Percentiles rank a stretch among this genome's conserved stretches.
Evolutionary conservation across 2,113 vertebrate species (phyloP).

Genomic region (Urocolius indicus): DNA sequence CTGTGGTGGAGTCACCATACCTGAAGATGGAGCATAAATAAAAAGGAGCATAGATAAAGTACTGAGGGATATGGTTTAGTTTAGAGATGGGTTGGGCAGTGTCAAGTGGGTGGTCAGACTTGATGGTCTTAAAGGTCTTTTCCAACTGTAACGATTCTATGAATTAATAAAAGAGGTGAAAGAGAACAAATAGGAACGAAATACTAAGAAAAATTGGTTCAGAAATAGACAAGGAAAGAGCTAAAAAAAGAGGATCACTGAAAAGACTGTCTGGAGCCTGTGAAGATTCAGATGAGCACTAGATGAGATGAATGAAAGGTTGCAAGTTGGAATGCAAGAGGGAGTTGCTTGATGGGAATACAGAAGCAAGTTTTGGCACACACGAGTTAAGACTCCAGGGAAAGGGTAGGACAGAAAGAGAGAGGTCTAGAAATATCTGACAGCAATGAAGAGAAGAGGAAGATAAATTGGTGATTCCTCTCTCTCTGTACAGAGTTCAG

Average conservation of each 20-base stretch:
- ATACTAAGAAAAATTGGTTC: neutral
- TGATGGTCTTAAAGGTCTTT: too few relatives aligned
- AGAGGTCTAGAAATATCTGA: neutral
- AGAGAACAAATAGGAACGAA: neutral
- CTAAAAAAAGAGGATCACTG: neutral
- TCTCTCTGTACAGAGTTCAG: neutral
- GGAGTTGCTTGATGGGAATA: neutral
- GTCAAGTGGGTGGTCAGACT: too few relatives aligned
- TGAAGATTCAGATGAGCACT: neutral
- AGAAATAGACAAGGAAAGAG: neutral
- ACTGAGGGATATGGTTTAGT: too few relatives aligned
- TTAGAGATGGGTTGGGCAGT: too few relatives aligned
- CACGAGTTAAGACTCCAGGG: fast-evolving
- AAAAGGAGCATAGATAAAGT: too few relatives aligned
- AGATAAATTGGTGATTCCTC: neutral
- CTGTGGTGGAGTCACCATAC: too few relatives aligned
- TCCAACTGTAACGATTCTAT: too few relatives aligned
- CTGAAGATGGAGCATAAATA: too few relatives aligned
- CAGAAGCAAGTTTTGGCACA: neutral
- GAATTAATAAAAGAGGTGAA: neutral
- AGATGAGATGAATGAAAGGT: neutral
- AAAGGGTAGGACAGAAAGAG: neutral
- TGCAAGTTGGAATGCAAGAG: neutral
- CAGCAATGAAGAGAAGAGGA: neutral
- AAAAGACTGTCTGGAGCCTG: neutral